phyloP scores from a whole-genome alignment of 1,140 invertebrate genomes.

The Drosophila bocki region DNA sequence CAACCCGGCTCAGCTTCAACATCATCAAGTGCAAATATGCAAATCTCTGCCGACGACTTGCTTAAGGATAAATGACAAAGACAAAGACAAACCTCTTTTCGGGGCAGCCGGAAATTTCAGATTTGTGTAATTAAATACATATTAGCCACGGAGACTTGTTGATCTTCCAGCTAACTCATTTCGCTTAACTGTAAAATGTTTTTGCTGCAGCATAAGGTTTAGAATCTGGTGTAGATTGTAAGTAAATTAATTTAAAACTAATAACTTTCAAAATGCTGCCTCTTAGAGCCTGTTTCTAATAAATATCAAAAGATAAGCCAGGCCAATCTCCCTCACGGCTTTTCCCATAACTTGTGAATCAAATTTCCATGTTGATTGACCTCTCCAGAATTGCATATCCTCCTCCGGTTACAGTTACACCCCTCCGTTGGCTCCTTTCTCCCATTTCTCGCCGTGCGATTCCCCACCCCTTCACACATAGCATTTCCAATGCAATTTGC shows the following conservation, averaged over 20 bases:
- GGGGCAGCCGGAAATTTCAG: constrained; percentile 46
- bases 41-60: constrained; percentile 56
- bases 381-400: constrained; percentile 49
- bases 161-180: constrained; percentile 32
- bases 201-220: not conserved
- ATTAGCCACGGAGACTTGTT: constrained; percentile 50
- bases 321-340: constrained; percentile 5
- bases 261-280: not conserved
- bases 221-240: not conserved
- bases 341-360: constrained; percentile 56
- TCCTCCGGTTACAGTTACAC: constrained; percentile 24
- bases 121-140: constrained; percentile 61
- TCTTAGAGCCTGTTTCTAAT: not conserved
- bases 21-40: constrained; percentile 82
- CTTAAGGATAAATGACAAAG: constrained; percentile 53
- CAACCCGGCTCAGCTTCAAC: constrained; percentile 46
- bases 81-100: constrained; percentile 58
- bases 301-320: constrained; percentile 3
- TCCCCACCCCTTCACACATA: constrained; percentile 33
- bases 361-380: constrained; percentile 58
- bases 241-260: not conserved
- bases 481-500: constrained; percentile 64
- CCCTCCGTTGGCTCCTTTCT: constrained; percentile 19
- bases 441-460: constrained; percentile 6
- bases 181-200: constrained; percentile 23